phyloP scores from a whole-genome alignment of 1,140 invertebrate genomes.

The Heliothis virescens region DNA sequence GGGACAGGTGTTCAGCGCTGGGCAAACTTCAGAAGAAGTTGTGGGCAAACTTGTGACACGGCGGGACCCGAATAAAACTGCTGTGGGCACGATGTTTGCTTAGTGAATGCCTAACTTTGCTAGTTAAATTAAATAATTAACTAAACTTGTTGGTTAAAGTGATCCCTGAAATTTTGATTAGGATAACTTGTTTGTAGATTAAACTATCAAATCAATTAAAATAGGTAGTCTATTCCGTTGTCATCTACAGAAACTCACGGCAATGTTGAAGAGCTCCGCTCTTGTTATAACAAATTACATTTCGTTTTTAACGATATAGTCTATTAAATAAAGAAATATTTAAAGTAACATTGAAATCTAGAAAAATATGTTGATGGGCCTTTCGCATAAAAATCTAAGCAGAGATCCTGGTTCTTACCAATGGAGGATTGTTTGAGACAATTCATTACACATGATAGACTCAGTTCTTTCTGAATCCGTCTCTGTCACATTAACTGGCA shows the following conservation, averaged over 20 bases:
- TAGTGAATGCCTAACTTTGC: slow-evolving; percentile 12
- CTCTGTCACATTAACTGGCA: slow-evolving; percentile 21
- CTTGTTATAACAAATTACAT: too few species aligned
- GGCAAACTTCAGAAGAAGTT: slow-evolving; percentile 33
- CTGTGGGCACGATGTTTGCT: slow-evolving; percentile 26
- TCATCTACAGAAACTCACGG: too few species aligned
- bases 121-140: slow-evolving; percentile 31
- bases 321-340: too few species aligned
- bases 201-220: too few species aligned
- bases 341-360: too few species aligned
- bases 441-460: background rate
- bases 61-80: slow-evolving; percentile 6
- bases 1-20: slow-evolving; percentile 39
- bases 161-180: background rate
- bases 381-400: too few species aligned
- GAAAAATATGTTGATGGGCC: too few species aligned
- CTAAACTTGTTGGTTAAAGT: background rate
- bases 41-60: slow-evolving; percentile 24
- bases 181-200: background rate
- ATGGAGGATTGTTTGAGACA: too few species aligned
- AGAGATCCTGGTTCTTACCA: too few species aligned
- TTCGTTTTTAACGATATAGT: too few species aligned
- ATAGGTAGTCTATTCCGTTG: too few species aligned
- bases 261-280: too few species aligned
- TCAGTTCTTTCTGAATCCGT: background rate